Evolutionary conservation across 2,888 invertebrate genomes (phyloP), one percentile per base, ranked within the genome.

Genomic region (Plebejus anna): DNA sequence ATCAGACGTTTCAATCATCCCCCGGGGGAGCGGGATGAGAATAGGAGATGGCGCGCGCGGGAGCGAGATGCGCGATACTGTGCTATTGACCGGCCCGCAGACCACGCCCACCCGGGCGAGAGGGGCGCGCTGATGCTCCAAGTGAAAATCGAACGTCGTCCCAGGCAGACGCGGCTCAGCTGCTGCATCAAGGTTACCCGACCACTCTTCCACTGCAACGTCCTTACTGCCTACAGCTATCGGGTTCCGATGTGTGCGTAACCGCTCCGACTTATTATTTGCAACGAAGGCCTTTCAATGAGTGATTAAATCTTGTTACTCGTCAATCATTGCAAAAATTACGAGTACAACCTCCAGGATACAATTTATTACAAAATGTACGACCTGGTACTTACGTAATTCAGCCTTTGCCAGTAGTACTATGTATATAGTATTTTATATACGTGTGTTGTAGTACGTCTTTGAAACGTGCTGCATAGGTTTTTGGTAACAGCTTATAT

Each of bases 1-100:
- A 90, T 92, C 91, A 92, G 91, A 93, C 94, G 92, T 92, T 94
- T 93, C 93, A 93, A 94, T 94, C 93, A 94, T 94, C 92, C 93
- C 93, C 89, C 85, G 89, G 84, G 90, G 85, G 88, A 91, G 82
- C 80, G 88, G 83, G 91, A 91, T 83, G 86, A 82, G 80, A 82
- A 78, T 83, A 85, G 78, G 80, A 78, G 82, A 76, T 77, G 77
- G 77, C 75, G 77, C 78, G 81, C 75, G 88, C 78, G 85, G 80
- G 87, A 92, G 87, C 79, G 92, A 89, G 92, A 90, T 80, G 82
- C 81, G 82, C 84, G 83, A 86, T 87, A 86, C 88, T 91, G 91
- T 93, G 93, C 93, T 94, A 94, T 94, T 93, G 94, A 94, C 94
- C 94, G 94, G 92, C 92, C 85, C 82, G 88, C 85, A 91, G 89